These are phyloP conservation scores for Dione juno DNA, from an alignment of 2,888 invertebrate species.

Conservation along the genomic window DNA sequence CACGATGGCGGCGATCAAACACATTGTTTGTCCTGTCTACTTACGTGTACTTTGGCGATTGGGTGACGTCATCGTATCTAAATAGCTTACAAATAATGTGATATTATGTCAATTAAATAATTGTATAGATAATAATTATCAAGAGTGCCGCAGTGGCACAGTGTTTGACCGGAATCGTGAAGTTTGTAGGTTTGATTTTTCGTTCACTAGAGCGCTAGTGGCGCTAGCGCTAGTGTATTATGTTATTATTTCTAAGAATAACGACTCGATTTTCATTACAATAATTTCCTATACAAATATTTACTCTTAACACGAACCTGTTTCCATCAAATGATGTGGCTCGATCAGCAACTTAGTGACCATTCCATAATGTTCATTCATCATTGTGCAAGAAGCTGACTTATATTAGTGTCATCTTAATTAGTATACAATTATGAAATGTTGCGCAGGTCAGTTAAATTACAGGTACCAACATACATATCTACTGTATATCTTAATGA, in stretches of 20 bases:
- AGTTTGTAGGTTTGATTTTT: too few relatives aligned
- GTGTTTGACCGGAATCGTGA: too few relatives aligned
- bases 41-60: slow-evolving; percentile 31
- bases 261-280: neutral
- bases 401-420: slow-evolving; percentile 18
- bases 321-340: neutral
- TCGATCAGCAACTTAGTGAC: neutral
- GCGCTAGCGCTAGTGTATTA: too few relatives aligned
- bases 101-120: neutral
- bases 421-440: slow-evolving; percentile 21
- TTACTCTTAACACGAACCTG: neutral
- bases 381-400: slow-evolving; percentile 10
- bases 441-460: neutral
- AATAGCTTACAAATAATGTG: neutral
- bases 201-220: too few relatives aligned
- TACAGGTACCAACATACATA: too few relatives aligned
- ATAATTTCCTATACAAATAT: neutral
- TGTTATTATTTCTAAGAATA: neutral
- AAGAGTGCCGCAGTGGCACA: too few relatives aligned
- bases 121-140: neutral
- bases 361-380: neutral
- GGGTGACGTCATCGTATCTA: slow-evolving; percentile 21
- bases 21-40: slow-evolving; percentile 37
- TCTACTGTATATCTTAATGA: too few relatives aligned
- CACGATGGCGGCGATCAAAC: neutral